These are phyloP conservation scores for Thecocarcelia acutangulata DNA, from an alignment of 2,888 invertebrate species.

Conservation along the genomic window DNA sequence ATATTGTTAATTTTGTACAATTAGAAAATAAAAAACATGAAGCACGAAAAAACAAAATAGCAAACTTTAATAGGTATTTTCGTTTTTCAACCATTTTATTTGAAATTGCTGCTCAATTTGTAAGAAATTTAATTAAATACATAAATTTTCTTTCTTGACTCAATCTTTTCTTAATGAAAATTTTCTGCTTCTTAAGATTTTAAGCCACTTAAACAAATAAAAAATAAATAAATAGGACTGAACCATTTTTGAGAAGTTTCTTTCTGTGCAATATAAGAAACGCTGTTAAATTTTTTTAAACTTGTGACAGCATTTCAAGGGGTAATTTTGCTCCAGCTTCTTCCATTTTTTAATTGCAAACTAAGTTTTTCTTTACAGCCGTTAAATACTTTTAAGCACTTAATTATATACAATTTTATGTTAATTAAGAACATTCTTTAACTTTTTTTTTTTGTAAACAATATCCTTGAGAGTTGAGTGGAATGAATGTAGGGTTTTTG, in stretches of 20 bases:
- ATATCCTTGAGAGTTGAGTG: conserved; percentile 21
- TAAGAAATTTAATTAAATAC: no score
- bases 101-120: no score
- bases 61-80: no score
- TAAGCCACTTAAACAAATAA: conserved; percentile 22
- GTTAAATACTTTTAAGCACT: conserved; percentile 16
- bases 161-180: neutral
- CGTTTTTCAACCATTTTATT: no score
- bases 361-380: neutral
- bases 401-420: conserved; percentile 14
- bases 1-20: no score
- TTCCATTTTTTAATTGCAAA: neutral
- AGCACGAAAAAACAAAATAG: no score
- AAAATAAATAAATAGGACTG: neutral
- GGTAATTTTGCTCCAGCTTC: neutral
- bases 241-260: conserved; percentile 41
- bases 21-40: no score
- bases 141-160: neutral
- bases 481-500: neutral
- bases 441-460: neutral
- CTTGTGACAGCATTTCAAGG: neutral
- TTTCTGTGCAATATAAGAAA: conserved; percentile 15
- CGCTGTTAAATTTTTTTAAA: conserved; percentile 35
- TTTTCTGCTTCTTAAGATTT: neutral
- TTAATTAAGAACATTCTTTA: neutral